These are phyloP conservation scores for Acanthaster planci DNA, from an alignment of 35 echinoderm and acorn worm species.

Conservation along the genomic window DNA sequence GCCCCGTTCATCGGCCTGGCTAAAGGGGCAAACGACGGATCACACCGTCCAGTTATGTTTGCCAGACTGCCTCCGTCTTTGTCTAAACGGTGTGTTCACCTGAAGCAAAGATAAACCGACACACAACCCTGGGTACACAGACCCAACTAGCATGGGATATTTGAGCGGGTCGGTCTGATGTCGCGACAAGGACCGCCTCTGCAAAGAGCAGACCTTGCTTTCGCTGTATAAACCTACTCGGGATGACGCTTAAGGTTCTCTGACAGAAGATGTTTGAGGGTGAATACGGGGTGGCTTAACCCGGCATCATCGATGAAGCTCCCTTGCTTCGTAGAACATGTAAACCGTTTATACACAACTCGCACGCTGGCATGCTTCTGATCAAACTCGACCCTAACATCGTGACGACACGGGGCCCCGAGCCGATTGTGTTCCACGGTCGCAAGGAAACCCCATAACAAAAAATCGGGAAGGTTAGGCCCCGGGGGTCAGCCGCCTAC, in stretches of 20 bases:
- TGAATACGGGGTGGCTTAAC: too few relatives aligned
- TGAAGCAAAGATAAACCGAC: constrained; percentile 5
- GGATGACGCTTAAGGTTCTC: too few relatives aligned
- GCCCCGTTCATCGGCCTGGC: background rate
- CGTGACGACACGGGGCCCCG: background rate
- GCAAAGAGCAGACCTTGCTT: too few relatives aligned
- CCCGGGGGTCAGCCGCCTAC: background rate
- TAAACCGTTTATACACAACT: too few relatives aligned
- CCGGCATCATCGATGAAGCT: too few relatives aligned
- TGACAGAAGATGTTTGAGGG: too few relatives aligned
- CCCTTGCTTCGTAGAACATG: too few relatives aligned
- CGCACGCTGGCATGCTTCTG: constrained; percentile 2
- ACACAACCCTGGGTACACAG: background rate
- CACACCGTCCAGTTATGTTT: constrained; percentile 20
- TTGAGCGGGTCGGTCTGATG: too few relatives aligned
- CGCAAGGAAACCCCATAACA: too few relatives aligned
- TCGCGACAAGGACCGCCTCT: too few relatives aligned
- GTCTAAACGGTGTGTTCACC: constrained; percentile 25
- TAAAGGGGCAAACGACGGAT: background rate
- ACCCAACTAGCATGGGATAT: background rate
- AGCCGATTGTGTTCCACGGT: background rate
- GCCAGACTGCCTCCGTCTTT: background rate
- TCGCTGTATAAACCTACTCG: background rate
- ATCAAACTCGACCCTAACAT: background rate
- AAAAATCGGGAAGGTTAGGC: too few relatives aligned